phyloP scores from a whole-genome alignment of 35 echinoderm and acorn worm genomes.

The Diadema setosum region DNA sequence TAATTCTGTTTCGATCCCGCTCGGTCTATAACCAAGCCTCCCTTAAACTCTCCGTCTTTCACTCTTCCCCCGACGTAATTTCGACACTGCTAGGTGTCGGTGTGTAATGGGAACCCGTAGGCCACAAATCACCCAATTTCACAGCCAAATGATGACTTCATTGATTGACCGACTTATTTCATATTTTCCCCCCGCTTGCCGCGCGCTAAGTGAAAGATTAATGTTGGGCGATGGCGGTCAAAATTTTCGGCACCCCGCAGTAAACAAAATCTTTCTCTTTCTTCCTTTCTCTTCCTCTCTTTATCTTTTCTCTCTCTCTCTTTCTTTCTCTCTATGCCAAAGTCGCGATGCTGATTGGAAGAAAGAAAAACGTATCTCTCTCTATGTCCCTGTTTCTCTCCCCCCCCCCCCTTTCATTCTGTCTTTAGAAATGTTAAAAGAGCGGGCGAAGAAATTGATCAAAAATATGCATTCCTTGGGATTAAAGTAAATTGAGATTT shows the following conservation, averaged over 20 bases:
- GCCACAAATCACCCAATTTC: constrained; percentile 22
- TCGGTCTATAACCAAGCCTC: too few relatives aligned
- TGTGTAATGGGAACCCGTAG: neutral
- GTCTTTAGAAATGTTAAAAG: neutral
- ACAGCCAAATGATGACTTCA: constrained; percentile 14
- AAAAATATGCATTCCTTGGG: neutral
- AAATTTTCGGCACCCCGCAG: too few relatives aligned
- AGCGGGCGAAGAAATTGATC: neutral
- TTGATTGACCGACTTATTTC: constrained; percentile 30
- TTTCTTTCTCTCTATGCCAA: neutral
- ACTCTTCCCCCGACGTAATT: neutral
- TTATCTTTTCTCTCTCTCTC: neutral
- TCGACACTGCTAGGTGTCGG: neutral
- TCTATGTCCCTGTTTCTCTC: neutral
- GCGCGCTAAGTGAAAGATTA: neutral
- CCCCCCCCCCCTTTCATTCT: neutral
- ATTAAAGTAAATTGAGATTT: constrained; percentile 21
- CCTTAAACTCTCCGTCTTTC: too few relatives aligned
- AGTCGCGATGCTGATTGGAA: too few relatives aligned
- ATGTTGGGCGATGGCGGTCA: neutral
- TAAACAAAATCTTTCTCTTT: neutral
- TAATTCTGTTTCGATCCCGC: neutral
- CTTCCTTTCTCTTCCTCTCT: neutral
- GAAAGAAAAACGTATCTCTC: neutral
- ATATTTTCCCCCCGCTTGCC: neutral